A percentile compares a stretch with the other conserved stretches of the same genome.
These are phyloP conservation scores for Bombyx huttoni DNA, from an alignment of 2,888 invertebrate species.

Conservation along the genomic window DNA sequence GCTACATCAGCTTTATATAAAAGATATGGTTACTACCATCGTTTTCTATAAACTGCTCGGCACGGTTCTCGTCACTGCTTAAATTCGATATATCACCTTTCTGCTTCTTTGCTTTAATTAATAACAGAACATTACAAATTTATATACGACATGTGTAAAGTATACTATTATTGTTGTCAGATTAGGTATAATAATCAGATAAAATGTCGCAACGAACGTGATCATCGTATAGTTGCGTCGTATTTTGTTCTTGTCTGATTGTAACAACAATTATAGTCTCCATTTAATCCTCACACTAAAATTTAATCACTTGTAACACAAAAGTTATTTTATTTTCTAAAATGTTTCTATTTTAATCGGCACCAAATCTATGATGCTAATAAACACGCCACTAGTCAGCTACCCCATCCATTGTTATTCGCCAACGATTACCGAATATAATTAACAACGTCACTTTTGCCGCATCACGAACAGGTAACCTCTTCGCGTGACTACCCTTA, in stretches of 20 bases:
- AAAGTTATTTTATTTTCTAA: not conserved
- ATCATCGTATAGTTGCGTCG: not conserved
- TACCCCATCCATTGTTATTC: not conserved
- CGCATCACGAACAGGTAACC: slow-evolving; percentile 10
- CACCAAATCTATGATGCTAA: not conserved
- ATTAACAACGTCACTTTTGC: slow-evolving; percentile 11
- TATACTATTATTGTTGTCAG: slow-evolving; percentile 1
- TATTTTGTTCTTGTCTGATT: not conserved
- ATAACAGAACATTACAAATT: slow-evolving; percentile 28
- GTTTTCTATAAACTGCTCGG: slow-evolving; percentile 39
- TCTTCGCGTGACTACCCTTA: slow-evolving; percentile 18
- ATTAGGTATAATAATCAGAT: not conserved
- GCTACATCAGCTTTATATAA: slow-evolving; percentile 11
- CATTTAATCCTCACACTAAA: too few species aligned
- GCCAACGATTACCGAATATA: not conserved
- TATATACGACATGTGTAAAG: slow-evolving; percentile 9
- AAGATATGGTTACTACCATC: slow-evolving; percentile 41
- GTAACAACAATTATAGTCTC: too few species aligned
- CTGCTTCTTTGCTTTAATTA: slow-evolving; percentile 65
- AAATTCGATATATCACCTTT: slow-evolving; percentile 51
- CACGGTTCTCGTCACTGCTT: slow-evolving; percentile 38
- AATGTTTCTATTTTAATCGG: not conserved
- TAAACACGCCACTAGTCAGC: not conserved
- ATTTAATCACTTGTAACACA: too few species aligned
- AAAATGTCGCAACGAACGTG: slow-evolving; percentile 11